Evolutionary conservation across 2,888 invertebrate species (phyloP), one percentile per base, ranked within the genome.

Genomic region (Tetranychus truncatus): DNA sequence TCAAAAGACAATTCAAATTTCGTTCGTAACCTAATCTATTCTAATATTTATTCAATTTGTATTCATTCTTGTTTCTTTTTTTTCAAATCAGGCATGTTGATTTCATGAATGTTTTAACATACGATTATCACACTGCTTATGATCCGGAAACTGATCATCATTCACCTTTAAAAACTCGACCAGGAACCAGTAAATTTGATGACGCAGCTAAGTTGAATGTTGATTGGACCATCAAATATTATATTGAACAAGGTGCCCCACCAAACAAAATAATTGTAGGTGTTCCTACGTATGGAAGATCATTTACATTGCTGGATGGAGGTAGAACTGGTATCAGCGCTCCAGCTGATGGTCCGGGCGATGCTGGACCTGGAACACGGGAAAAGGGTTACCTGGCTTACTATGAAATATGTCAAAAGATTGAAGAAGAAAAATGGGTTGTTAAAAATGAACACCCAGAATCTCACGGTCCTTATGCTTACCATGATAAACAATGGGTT

Each of bases 321-420:
- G n/a, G 67, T 21, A 73, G 72, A 8, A 73, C 72, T 75, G 77
- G 75, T 45, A 86, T 93, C 15, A 85, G 87, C 0, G 87, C 92
- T 0, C 91, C 92, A 0, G 89, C 93, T 0, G 92, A 92, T 81
- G 93, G 92, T 0, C 92, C 94, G 0, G 94, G 94, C 0, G 89
- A 89, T 76, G 91, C 92, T 82, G 94, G 94, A 6, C 91, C 91
- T 76, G 91, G 91, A 1, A 94, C 94, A 0, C 86, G 91, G 79
- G 94, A 95, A 83, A 92, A 92, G 80, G 94, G 95, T 77, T 95
- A 93, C 81, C 84, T 94, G 79, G 91, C 94, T 44, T 94, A 92
- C 81, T 94, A 93, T 82, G 94, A 94, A 92, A 92, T 94, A 80
- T 94, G 94, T 81, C 91, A 92, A 84, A 87, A 88, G 76, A 84